Base-by-base conservation (phyloP, 1,140 invertebrate genomes). In the Vanessa atalanta region DNA sequence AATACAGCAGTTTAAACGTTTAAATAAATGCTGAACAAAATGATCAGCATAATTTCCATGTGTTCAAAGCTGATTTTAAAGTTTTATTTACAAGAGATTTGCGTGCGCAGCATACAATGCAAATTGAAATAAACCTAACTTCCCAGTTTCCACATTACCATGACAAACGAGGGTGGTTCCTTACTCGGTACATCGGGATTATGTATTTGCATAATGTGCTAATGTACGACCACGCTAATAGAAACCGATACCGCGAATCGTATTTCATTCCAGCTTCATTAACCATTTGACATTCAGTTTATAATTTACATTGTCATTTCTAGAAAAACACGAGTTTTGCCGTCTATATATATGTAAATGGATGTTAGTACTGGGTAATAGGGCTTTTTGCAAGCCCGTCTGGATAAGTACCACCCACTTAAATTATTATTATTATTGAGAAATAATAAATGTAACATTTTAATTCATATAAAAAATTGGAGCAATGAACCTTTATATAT, bases 141-240 rank as follows among this genome's bases (percentile, higher is more conserved):
- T 86, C 81, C 83, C 79, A 51, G 50, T 53, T 53, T 53, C 50
- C 65, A 75, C 69, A 85, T 88, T 87, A 86, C 79, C 85, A 87
- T 87, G 84, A 87, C 82, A 86, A 86, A 87, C 81, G 85, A 78
- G 79, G 51, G 48, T 74, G 51, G 48, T 74, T 71, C 65, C 43
- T 55, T 76, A 75, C 70, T 20, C 57, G 43, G 53, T 50, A 50
- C 48, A 71, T 26, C 48, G 69, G 69, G 75, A 74, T 77, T 79
- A 53, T 53, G 47, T 77, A 82, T 84, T 85, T 81, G 81, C 81
- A 86, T 88, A 88, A 88, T 85, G 75, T 79, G 82, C 75, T 77
- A 82, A 83, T 86, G 73, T 82, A 78, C 80, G 48, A 50, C 48
- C 48, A 50, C 65, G 57, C 75, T 81, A 85, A 84, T 84, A 82